Percentiles rank a stretch among this genome's conserved stretches.
phyloP scores from a whole-genome alignment of 2,888 invertebrate genomes.

The Plebejus argus region DNA sequence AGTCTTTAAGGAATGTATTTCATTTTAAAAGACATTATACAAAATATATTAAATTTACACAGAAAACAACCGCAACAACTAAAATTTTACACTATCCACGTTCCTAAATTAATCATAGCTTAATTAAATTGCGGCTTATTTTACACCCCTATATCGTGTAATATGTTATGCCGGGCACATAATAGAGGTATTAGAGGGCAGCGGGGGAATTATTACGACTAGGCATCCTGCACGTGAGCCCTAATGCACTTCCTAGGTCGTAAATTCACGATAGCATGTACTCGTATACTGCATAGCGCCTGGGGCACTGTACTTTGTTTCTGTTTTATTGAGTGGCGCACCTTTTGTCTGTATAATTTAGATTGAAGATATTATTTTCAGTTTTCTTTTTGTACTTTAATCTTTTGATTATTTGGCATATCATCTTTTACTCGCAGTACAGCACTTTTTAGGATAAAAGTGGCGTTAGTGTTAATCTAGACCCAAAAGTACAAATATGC shows the following conservation, averaged over 20 bases:
- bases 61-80: too few relatives aligned
- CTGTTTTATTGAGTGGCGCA: not conserved
- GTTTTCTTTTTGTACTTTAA: not conserved
- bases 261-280: slow-evolving; percentile 29
- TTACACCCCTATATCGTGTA: not conserved
- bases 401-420: not conserved
- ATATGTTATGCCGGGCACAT: slow-evolving; percentile 23
- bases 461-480: too few relatives aligned
- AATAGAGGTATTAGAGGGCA: not conserved
- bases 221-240: slow-evolving; percentile 29
- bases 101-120: too few relatives aligned
- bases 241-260: slow-evolving; percentile 34
- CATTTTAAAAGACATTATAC: too few relatives aligned
- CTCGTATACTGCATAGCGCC: slow-evolving; percentile 11
- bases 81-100: too few relatives aligned
- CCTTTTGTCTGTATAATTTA: not conserved
- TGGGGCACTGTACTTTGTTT: not conserved
- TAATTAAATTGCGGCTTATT: too few relatives aligned
- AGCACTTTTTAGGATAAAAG: too few relatives aligned
- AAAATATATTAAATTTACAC: too few relatives aligned
- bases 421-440: too few relatives aligned
- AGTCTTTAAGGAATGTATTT: too few relatives aligned
- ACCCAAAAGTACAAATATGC: too few relatives aligned
- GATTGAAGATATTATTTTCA: not conserved
- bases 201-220: slow-evolving; percentile 3